phyloP scores from a whole-genome alignment of 1,140 invertebrate species.

The Calliphora vicina region DNA sequence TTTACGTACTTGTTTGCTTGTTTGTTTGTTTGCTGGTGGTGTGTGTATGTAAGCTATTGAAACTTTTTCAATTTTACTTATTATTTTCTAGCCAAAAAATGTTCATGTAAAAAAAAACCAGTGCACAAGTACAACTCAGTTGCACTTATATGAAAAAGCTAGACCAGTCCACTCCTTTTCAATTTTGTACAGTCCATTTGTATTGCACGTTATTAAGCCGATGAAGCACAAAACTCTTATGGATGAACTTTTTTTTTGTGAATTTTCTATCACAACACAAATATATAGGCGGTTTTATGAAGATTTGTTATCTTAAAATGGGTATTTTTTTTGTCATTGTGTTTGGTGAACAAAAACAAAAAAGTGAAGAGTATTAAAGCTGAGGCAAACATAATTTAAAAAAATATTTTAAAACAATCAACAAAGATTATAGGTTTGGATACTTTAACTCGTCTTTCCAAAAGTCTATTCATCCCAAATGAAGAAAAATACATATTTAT shows the following conservation, averaged over 20 bases:
- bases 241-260: neutral
- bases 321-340: too few relatives aligned
- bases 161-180: neutral
- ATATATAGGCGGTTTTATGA: neutral
- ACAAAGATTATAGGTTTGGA: too few relatives aligned
- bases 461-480: too few relatives aligned
- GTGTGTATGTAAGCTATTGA: neutral
- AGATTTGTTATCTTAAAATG: too few relatives aligned
- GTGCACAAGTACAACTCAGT: neutral
- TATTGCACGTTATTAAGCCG: slow-evolving; percentile 26
- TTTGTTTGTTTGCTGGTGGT: neutral
- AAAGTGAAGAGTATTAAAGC: too few relatives aligned
- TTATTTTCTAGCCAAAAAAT: neutral
- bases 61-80: slow-evolving; percentile 28
- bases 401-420: too few relatives aligned
- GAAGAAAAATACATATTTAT: too few relatives aligned
- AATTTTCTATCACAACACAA: slow-evolving; percentile 3
- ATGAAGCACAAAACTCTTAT: slow-evolving; percentile 29
- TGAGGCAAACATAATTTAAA: too few relatives aligned
- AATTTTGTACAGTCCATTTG: slow-evolving; percentile 9
- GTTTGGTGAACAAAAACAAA: too few relatives aligned
- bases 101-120: neutral
- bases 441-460: too few relatives aligned
- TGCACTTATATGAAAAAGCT: slow-evolving; percentile 2
- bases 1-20: neutral